Percentiles rank a stretch among this genome's conserved stretches.
phyloP scores from a whole-genome alignment of 2,888 invertebrate species.

The Drosophila hamatofila region DNA sequence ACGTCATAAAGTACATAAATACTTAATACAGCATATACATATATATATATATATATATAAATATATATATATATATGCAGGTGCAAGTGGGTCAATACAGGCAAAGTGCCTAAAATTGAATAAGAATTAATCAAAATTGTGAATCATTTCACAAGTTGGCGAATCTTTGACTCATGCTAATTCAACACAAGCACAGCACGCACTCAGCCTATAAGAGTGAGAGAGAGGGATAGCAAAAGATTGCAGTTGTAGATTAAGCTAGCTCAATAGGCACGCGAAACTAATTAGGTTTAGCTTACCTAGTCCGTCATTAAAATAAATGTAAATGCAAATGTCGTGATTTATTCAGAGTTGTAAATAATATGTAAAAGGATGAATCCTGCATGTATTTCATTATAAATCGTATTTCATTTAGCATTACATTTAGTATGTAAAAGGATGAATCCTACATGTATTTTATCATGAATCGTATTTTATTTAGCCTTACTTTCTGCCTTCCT shows the following conservation, averaged over 20 bases:
- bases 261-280: conserved; percentile 1
- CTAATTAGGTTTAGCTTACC: background rate
- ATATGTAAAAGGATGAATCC: background rate
- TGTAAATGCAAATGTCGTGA: background rate
- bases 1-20: conserved; percentile 32
- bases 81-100: conserved; percentile 59
- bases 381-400: background rate
- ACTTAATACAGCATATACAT: background rate
- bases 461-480: background rate
- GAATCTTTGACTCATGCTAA: conserved; percentile 11
- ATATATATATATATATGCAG: background rate
- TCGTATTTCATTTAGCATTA: too few relatives aligned
- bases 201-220: background rate
- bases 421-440: background rate
- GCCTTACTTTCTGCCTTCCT: background rate
- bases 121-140: conserved; percentile 23
- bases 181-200: conserved; percentile 8
- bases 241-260: background rate
- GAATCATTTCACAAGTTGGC: conserved; percentile 12
- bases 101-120: conserved; percentile 30
- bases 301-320: background rate
- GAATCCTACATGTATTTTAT: background rate
- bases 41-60: background rate
- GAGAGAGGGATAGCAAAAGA: conserved; percentile 4
- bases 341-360: background rate